These are phyloP conservation scores for Heliconius congener DNA, from an alignment of 1,140 invertebrate species.

Conservation along the genomic window DNA sequence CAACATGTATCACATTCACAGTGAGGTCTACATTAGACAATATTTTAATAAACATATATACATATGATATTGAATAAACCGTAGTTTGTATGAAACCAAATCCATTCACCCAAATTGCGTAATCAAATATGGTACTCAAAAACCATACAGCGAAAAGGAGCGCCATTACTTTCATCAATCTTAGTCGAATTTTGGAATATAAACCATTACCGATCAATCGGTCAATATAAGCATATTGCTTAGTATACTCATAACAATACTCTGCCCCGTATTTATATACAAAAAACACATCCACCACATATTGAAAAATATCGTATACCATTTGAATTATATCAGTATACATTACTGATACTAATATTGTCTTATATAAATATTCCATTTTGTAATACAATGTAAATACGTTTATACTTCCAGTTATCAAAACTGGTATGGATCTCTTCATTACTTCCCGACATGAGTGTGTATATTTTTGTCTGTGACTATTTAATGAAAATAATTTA, in stretches of 20 bases:
- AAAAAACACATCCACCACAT: slow-evolving; percentile 56
- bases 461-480: slow-evolving; percentile 10
- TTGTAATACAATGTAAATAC: slow-evolving; percentile 49
- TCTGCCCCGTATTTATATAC: slow-evolving; percentile 53
- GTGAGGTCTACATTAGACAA: slow-evolving; percentile 34
- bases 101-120: slow-evolving; percentile 25
- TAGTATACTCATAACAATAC: slow-evolving; percentile 29
- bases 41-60: slow-evolving; percentile 39
- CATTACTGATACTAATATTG: slow-evolving; percentile 50
- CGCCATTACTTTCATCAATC: slow-evolving; percentile 21
- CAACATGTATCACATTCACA: slow-evolving; percentile 35
- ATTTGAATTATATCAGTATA: slow-evolving; percentile 57
- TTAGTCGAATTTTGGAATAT: slow-evolving; percentile 24
- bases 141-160: slow-evolving; percentile 23
- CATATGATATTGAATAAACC: slow-evolving; percentile 28
- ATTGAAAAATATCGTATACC: slow-evolving; percentile 56
- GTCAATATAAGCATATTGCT: slow-evolving; percentile 37
- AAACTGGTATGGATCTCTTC: slow-evolving; percentile 18
- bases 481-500: slow-evolving; percentile 38
- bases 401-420: slow-evolving; percentile 38
- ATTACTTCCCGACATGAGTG: not conserved
- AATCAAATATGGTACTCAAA: slow-evolving; percentile 24
- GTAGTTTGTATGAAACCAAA: slow-evolving; percentile 17
- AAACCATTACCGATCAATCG: slow-evolving; percentile 22
- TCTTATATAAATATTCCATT: slow-evolving; percentile 38